A percentile compares a stretch with the other conserved stretches of the same genome.
Evolutionary conservation across 2,888 invertebrate species (phyloP).

Genomic region (Dicycla oo): DNA sequence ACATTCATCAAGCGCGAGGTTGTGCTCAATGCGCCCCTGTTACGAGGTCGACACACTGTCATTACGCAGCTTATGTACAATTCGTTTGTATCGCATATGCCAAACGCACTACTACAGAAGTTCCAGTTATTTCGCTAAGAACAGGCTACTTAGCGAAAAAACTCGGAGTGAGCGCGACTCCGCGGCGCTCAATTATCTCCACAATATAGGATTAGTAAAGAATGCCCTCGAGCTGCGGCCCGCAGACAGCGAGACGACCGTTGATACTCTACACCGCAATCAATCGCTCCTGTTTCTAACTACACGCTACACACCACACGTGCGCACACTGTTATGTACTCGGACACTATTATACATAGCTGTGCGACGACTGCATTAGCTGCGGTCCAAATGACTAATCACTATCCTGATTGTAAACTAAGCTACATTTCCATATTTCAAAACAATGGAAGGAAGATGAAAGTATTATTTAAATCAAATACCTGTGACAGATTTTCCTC

Average conservation of each 20-base stretch:
- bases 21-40: constrained; percentile 63
- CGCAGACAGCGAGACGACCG: constrained; percentile 76
- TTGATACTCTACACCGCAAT: constrained; percentile 69
- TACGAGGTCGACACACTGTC: constrained; percentile 68
- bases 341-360: constrained; percentile 57
- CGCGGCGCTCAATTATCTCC: constrained; percentile 52
- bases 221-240: constrained; percentile 64
- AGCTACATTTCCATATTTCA: constrained; percentile 33
- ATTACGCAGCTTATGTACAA: constrained; percentile 56
- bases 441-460: constrained; percentile 40
- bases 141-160: constrained; percentile 5
- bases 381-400: constrained; percentile 51
- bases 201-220: constrained; percentile 67
- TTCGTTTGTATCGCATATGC: constrained; percentile 68
- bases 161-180: constrained; percentile 30
- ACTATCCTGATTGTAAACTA: constrained; percentile 46
- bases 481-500: not conserved
- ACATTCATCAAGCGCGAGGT: constrained; percentile 73
- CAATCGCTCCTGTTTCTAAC: constrained; percentile 69
- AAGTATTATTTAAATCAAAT: constrained; percentile 35
- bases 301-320: constrained; percentile 66
- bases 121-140: constrained; percentile 71
- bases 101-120: constrained; percentile 69
- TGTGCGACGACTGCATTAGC: constrained; percentile 48
- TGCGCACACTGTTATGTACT: constrained; percentile 58